phyloP scores from a whole-genome alignment of 2,797 vertebrate species.

The Cynopterus sphinx region DNA sequence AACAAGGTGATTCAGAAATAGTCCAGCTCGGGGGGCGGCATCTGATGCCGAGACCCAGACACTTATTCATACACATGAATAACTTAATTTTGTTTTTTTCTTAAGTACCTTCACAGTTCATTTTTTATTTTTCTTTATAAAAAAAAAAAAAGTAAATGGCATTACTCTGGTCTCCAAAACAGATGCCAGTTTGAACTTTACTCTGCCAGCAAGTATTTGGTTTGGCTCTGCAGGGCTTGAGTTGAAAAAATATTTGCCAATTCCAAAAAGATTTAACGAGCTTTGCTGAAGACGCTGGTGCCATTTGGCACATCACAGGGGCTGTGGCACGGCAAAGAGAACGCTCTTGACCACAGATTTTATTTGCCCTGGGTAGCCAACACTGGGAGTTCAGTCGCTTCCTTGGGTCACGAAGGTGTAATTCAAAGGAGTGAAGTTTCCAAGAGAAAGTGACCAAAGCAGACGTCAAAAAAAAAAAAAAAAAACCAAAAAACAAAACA shows the following conservation, averaged over 20 bases:
- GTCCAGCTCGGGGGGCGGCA: slow-evolving; percentile 38
- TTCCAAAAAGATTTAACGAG: slow-evolving; percentile 88
- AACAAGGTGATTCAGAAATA: slow-evolving; percentile 64
- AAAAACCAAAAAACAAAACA: not conserved
- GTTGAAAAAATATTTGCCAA: slow-evolving; percentile 84
- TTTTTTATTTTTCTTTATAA: slow-evolving; percentile 71
- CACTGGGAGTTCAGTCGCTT: slow-evolving; percentile 73
- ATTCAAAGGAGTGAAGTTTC: slow-evolving; percentile 82
- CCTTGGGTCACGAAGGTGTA: slow-evolving; percentile 80
- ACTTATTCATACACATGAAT: slow-evolving; percentile 70
- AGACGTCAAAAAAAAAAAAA: slow-evolving; percentile 58
- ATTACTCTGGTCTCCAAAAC: slow-evolving; percentile 83
- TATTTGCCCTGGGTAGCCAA: slow-evolving; percentile 78
- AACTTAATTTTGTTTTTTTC: slow-evolving; percentile 80
- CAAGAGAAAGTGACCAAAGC: slow-evolving; percentile 81
- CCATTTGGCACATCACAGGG: slow-evolving; percentile 85
- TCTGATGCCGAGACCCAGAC: slow-evolving; percentile 59
- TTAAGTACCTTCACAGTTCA: slow-evolving; percentile 78
- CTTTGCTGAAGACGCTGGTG: slow-evolving; percentile 82
- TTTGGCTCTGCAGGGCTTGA: slow-evolving; percentile 82
- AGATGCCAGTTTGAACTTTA: slow-evolving; percentile 85
- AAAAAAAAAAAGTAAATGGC: slow-evolving; percentile 64
- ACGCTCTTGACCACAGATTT: slow-evolving; percentile 84
- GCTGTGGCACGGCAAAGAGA: slow-evolving; percentile 82
- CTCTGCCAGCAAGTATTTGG: slow-evolving; percentile 86